phyloP scores from a whole-genome alignment of 37 sponge, comb jelly and placozoan species.

The Chondrosia reniformis region DNA sequence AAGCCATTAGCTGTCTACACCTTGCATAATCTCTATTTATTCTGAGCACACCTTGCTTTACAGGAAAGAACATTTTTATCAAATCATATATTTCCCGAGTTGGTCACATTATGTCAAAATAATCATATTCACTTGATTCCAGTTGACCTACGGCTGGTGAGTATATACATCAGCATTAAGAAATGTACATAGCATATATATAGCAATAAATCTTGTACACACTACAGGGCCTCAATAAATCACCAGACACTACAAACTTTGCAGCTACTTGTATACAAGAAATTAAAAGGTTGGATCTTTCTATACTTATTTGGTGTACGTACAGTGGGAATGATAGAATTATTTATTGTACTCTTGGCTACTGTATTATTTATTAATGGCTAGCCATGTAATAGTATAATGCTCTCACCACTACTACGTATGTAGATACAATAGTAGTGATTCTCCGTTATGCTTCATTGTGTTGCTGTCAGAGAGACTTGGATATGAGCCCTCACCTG shows the following conservation, averaged over 20 bases:
- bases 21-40: too few relatives aligned
- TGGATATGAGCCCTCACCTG: conserved; percentile 7
- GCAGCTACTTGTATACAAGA: conserved; percentile 9
- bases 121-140: conserved; percentile 8
- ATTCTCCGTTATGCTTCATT: conserved; percentile 5
- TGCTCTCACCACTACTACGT: background rate
- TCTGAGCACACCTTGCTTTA: background rate
- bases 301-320: background rate
- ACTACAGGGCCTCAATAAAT: background rate
- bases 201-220: background rate
- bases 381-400: background rate
- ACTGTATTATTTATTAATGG: too few relatives aligned
- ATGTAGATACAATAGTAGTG: background rate
- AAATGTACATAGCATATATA: too few relatives aligned
- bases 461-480: conserved; percentile 5
- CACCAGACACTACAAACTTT: conserved; percentile 11
- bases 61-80: conserved; percentile 7
- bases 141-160: conserved; percentile 23
- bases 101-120: conserved; percentile 2
- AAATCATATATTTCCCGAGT: conserved; percentile 22
- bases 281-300: background rate
- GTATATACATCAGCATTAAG: background rate
- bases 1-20: too few relatives aligned
- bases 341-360: background rate
- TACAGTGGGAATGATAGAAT: background rate